Conservation (phyloP, 2,113 vertebrate genomes). For the Poeciliopsis retropinna region DNA sequence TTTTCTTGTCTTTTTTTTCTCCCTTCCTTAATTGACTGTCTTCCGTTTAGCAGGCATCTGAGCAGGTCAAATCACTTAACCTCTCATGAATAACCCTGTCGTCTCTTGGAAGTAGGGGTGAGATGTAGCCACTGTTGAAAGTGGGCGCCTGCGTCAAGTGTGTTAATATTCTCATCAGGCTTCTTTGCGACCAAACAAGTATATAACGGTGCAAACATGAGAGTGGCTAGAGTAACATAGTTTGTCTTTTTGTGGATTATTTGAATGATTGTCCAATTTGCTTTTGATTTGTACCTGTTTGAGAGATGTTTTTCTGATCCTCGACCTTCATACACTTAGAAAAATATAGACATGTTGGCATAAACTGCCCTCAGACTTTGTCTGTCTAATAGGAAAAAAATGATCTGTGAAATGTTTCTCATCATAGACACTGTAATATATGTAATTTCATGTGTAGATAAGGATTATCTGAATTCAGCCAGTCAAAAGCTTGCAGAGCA, state of each 20-base stretch:
- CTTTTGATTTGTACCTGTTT: conserved; percentile 11
- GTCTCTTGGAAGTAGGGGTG: conserved; percentile 41
- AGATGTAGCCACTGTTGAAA: conserved; percentile 57
- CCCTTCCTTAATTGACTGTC: conserved; percentile 61
- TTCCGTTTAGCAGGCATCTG: conserved; percentile 63
- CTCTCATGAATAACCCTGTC: conserved; percentile 72
- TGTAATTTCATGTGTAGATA: neutral
- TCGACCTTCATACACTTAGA: conserved; percentile 11
- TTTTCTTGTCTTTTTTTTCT: conserved; percentile 13
- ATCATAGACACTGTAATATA: neutral
- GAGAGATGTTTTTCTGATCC: conserved; percentile 14
- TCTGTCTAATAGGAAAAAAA: conserved; percentile 8
- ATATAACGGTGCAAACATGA: conserved; percentile 4
- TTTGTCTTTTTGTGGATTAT: conserved; percentile 34
- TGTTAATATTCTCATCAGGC: conserved; percentile 67
- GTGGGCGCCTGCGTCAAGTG: conserved; percentile 41
- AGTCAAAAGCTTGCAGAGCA: conserved; percentile 6
- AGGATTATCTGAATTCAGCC: neutral
- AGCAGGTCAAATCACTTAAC: conserved; percentile 75
- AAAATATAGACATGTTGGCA: conserved; percentile 27
- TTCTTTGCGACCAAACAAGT: neutral
- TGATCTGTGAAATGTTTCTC: neutral
- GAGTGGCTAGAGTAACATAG: conserved; percentile 40
- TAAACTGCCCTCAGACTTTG: conserved; percentile 16
- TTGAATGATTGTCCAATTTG: conserved; percentile 37